Base-by-base conservation (phyloP, 2,113 vertebrate genomes). In the Cynoglossus semilaevis region DNA sequence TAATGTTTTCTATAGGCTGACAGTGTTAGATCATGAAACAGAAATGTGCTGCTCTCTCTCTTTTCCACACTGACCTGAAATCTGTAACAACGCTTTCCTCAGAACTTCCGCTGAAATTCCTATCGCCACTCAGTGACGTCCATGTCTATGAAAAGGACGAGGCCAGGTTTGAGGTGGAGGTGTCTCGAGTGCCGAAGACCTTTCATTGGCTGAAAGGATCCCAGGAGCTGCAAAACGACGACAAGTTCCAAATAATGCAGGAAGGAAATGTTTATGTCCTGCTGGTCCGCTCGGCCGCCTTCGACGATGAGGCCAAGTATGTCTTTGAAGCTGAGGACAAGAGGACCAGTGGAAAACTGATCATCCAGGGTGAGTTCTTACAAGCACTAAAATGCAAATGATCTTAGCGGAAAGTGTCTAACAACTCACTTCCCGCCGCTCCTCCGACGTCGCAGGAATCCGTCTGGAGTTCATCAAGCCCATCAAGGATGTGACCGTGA, bases 321-420 rank as follows among this genome's bases (percentile, higher is more conserved):
- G 93, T 92, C 14, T 98, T 98, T 85, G 96, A 99, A 88, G 95
- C 96, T 0, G 97, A 99, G 80, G 96, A 99, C 80, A 97, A 98
- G 79, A 92, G 84, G 76, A 95, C 93, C 2, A 87, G 87, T 17
- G 92, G 75, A 70, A 98, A 98, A 78, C 85, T 99, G 11, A 83
- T 95, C 70, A 98, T 98, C 48, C 94, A 98, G 91, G 96, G 96
- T 96, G 81, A 82, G 69, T 41, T 29, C 22, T 29, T 29, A 6
- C 3, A 29, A 29, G 22, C 22, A 29, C 22, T 6, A 29, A 29
- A 29, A n/a, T n/a, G 3, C 22, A 29, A 6, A 6, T 29, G 22
- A 29, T 29, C 22, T 6, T 29, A 29, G 22, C 22, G 22, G 22
- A 6, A 29, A 29, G 22, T 29, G 22, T 29, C 22, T 29, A 29